Percentiles rank a stretch among this genome's conserved stretches.
phyloP scores from a whole-genome alignment of 2,888 invertebrate genomes.

The Yponomeuta plumbellus region DNA sequence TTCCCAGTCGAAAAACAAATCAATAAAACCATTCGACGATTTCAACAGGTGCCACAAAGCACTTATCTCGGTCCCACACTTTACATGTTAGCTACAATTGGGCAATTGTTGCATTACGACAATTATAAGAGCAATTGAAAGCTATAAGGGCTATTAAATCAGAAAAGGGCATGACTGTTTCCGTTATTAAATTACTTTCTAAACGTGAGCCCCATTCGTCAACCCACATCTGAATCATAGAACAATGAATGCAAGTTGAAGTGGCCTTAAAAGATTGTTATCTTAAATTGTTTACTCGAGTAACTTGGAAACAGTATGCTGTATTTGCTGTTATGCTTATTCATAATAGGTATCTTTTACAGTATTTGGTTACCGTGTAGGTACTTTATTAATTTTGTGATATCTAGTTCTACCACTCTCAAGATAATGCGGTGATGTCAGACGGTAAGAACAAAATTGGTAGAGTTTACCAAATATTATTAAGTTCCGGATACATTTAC shows the following conservation, averaged over 20 bases:
- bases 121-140: slow-evolving; percentile 6
- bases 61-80: background rate
- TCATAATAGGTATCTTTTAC: no score
- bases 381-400: no score
- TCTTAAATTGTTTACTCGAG: background rate
- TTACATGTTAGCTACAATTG: slow-evolving; percentile 7
- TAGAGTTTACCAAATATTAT: no score
- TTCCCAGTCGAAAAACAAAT: background rate
- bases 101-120: background rate
- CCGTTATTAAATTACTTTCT: slow-evolving; percentile 10
- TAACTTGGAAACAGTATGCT: background rate
- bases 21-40: background rate
- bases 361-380: no score
- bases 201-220: background rate
- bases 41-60: background rate
- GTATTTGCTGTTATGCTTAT: background rate
- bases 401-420: no score
- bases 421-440: no score
- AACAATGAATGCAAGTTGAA: slow-evolving; percentile 3
- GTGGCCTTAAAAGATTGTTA: background rate
- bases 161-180: slow-evolving; percentile 8
- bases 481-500: no score
- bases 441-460: no score
- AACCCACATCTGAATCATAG: slow-evolving; percentile 2
- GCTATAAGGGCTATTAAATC: slow-evolving; percentile 7